These are phyloP conservation scores for Chinchilla lanigera DNA, from an alignment of 2,113 vertebrate genomes.

Conservation along the genomic window DNA sequence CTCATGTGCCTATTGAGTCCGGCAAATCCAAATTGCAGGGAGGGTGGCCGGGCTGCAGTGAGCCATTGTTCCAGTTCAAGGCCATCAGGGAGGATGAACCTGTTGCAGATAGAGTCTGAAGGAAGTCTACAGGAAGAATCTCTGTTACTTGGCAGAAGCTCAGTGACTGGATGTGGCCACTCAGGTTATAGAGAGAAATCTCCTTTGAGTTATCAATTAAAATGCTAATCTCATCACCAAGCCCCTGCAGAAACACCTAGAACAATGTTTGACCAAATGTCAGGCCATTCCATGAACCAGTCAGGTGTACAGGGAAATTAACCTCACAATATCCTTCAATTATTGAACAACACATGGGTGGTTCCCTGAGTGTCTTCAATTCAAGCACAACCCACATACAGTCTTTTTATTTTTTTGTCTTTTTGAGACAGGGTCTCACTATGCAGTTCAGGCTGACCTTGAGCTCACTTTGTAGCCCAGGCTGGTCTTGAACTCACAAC, in stretches of 20 bases:
- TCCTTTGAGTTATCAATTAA: not conserved
- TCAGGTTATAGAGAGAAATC: not conserved
- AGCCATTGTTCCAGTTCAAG: not conserved
- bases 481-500: no score
- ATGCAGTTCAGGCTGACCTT: no score
- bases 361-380: not conserved
- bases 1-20: not conserved
- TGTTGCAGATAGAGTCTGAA: not conserved
- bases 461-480: no score
- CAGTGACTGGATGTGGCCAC: not conserved
- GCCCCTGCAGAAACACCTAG: not conserved
- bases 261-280: constrained; percentile 23
- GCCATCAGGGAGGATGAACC: not conserved
- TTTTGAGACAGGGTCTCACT: no score
- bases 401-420: no score
- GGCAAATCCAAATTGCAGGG: not conserved
- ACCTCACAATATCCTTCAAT: not conserved
- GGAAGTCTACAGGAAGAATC: not conserved
- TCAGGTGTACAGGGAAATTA: not conserved
- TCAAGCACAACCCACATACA: not conserved
- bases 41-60: not conserved
- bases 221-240: not conserved
- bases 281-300: not conserved
- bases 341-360: not conserved
- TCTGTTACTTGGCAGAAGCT: not conserved